These are phyloP conservation scores for Darevskia nairensis DNA, from an alignment of 2,797 vertebrate species.

Conservation along the genomic window DNA sequence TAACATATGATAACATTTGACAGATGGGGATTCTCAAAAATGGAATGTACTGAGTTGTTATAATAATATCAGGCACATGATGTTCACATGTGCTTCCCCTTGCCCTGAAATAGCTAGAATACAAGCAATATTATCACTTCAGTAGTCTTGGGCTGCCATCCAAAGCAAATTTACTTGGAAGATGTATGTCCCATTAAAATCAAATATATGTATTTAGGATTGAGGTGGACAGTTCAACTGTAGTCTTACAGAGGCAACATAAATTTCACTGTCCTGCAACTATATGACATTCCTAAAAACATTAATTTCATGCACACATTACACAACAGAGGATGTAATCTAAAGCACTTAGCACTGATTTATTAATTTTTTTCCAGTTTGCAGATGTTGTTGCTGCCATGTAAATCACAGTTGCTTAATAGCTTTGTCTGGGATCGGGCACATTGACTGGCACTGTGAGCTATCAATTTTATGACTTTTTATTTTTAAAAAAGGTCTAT, in stretches of 20 bases:
- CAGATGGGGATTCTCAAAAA: constrained; percentile 54
- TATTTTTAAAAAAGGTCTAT: background rate
- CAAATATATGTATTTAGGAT: constrained; percentile 8
- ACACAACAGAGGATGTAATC: constrained; percentile 38
- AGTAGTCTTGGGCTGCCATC: constrained; percentile 27
- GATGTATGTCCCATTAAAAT: background rate
- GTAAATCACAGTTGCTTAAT: constrained; percentile 12
- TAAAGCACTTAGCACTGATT: constrained; percentile 42
- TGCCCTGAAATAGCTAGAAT: constrained; percentile 36
- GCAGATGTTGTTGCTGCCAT: background rate
- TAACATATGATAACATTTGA: constrained; percentile 49
- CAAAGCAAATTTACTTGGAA: constrained; percentile 12
- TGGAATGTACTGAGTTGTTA: constrained; percentile 7
- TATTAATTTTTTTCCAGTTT: constrained; percentile 47
- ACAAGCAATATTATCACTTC: constrained; percentile 50
- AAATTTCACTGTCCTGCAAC: constrained; percentile 53
- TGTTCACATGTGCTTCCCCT: constrained; percentile 39
- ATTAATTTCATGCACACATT: constrained; percentile 31
- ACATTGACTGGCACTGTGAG: constrained; percentile 21
- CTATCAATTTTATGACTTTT: constrained; percentile 25
- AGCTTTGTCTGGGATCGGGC: constrained; percentile 32
- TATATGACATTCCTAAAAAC: constrained; percentile 42
- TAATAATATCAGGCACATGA: constrained; percentile 42
- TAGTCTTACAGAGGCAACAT: constrained; percentile 55
- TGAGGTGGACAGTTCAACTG: background rate